Evolutionary conservation across 2,113 vertebrate genomes (phyloP), one percentile per base, ranked within the genome.

Genomic region (Tenrec ecaudatus): DNA sequence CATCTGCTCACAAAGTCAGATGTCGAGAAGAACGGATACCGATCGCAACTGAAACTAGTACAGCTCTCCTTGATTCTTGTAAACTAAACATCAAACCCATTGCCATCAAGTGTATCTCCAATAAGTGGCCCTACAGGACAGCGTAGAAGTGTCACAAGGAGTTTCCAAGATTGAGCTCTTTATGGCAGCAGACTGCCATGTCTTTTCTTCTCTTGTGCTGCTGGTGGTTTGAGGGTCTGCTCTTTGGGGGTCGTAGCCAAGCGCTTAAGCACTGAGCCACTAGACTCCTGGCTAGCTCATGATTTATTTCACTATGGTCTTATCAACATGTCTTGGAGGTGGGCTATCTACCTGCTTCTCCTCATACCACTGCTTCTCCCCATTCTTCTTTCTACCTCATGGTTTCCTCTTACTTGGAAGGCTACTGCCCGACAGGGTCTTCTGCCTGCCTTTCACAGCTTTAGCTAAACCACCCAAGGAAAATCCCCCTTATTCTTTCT

Each of bases 241-340:
- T 31, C 12, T n/a, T 66, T 66, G 7, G 16, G 11, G 25, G 25
- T 66, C 11, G 64, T 25, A 29, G 64, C 64, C 64, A 25, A 29
- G 64, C 11, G 64, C 64, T 33, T 25, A 19, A 62, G 17, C 60
- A 62, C 60, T 62, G 17, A 20, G 17, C 60, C 19, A 22, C 60
- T 23, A 62, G 60, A 62, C 17, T 62, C 60, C 60, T 62, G 16
- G 5, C 19, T 23, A 19, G 22, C 60, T 20, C 60, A 62, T 62
- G 7, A 11, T 29, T 38, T 8, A 11, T 29, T 38, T 73, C 38
- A 43, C 2, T 43, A 22, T 73, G 0, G 12, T 36, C 58, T 83
- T 6, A 1, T 15, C 19, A 47, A 23, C 15, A 75, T n/a, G 3
- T 3, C 12, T 19, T 2, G 31, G 58, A 2, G 6, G 23, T 1